Conservation (phyloP, 2,888 invertebrate species). For the Resseliella maxima region DNA sequence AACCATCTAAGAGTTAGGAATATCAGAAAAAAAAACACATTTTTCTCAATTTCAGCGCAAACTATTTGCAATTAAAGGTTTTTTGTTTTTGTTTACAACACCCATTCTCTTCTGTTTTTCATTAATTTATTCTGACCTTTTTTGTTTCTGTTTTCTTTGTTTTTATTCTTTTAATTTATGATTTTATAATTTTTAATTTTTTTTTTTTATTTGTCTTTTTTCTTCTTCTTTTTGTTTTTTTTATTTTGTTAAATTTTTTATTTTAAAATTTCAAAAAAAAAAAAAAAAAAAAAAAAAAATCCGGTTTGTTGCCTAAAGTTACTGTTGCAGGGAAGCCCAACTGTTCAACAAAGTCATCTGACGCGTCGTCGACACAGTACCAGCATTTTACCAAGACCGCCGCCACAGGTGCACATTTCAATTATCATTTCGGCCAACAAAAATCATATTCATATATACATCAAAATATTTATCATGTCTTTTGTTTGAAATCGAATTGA, state of each 20-base stretch:
- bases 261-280: neutral
- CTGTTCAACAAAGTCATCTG: constrained; percentile 72
- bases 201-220: constrained; percentile 55
- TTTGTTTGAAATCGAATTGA: neutral
- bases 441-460: neutral
- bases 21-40: no score
- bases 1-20: neutral
- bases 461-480: neutral
- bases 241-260: constrained; percentile 20
- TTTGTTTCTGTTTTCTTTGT: neutral
- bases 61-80: no score
- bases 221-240: constrained; percentile 56
- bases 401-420: constrained; percentile 67
- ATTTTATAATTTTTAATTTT: neutral
- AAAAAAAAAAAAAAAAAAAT: no score
- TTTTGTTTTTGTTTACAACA: neutral
- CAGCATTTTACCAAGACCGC: constrained; percentile 68
- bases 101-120: neutral
- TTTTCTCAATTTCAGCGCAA: no score
- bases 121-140: neutral
- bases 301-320: constrained; percentile 58
- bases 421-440: constrained; percentile 56
- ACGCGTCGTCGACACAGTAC: constrained; percentile 82
- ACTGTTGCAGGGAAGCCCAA: constrained; percentile 70
- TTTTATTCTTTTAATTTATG: neutral